Evolutionary conservation across 1,140 invertebrate genomes (phyloP), one percentile per base, ranked within the genome.

Genomic region (Conus betulinus): DNA sequence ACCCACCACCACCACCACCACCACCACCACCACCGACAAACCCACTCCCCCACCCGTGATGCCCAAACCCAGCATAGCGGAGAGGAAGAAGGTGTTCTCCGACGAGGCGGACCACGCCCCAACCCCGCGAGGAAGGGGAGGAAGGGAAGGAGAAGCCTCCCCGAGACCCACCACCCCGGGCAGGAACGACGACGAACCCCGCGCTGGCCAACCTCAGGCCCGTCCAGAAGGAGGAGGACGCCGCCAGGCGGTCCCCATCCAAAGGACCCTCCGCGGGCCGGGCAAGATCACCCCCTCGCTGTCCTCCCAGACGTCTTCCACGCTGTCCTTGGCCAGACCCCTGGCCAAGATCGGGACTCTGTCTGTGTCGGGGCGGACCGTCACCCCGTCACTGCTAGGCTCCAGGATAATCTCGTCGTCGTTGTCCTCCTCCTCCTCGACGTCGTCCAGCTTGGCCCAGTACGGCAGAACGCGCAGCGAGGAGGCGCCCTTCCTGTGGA

Each of bases 401-500:
- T 20, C 67, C 67, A 20, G 20, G 67, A 23, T 7, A 4, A 23
- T 13, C 6, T 15, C 57, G 8, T 60, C 8, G 17, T 76, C 76
- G 17, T 84, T 71, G 7, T 55, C 71, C 6, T 81, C 39, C 20
- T 82, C 71, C 63, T 13, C 67, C 11, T 53, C 88, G 25, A 79
- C 67, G 53, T n/a, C 71, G 17, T 17, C 84, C 15, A 25, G 85
- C 20, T 83, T 25, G 52, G 57, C 52, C 5, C 88, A 90, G 55
- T 90, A 89, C 82, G 88, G 85, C 51, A 89, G 87, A 78, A 82
- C 84, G 13, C 88, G 94, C 13, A 88, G 78, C 13, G 90, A 91
- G 51, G 91, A 92, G 23, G 90, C 90, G 53, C 90, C 91, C 39
- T 94, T 94, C 81, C 93, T 92, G 91, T 94, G 5, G 93, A 93